phyloP scores from a whole-genome alignment of 2,113 vertebrate species.

The Raphicerus campestris region DNA sequence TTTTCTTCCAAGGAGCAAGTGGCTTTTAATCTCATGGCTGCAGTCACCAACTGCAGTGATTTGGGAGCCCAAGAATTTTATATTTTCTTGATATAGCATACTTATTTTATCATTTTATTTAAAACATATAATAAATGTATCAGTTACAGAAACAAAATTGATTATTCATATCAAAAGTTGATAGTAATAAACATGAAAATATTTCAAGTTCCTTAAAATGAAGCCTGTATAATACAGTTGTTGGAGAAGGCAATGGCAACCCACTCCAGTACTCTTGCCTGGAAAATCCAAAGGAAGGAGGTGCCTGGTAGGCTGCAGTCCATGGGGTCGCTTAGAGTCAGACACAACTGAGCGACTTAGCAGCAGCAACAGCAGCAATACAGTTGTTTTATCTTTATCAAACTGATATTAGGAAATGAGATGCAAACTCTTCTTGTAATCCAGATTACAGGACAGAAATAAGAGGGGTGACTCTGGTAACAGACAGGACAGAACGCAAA shows the following conservation, averaged over 20 bases:
- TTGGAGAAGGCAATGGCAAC: neutral
- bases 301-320: neutral
- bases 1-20: neutral
- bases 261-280: neutral
- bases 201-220: neutral
- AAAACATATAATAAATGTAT: neutral
- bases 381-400: neutral
- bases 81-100: neutral
- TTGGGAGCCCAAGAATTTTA: neutral
- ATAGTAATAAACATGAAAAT: neutral
- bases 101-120: neutral
- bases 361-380: neutral
- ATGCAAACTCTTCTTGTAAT: neutral
- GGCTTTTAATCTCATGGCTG: neutral
- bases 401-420: neutral
- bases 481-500: neutral
- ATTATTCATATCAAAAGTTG: neutral
- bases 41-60: neutral
- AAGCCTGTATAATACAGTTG: neutral
- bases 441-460: neutral
- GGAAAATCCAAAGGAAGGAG: neutral
- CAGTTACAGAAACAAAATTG: neutral
- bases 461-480: neutral
- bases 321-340: accelerated
- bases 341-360: neutral